These are phyloP conservation scores for Nasonia longicornis DNA, from an alignment of 1,140 invertebrate species.

Conservation along the genomic window DNA sequence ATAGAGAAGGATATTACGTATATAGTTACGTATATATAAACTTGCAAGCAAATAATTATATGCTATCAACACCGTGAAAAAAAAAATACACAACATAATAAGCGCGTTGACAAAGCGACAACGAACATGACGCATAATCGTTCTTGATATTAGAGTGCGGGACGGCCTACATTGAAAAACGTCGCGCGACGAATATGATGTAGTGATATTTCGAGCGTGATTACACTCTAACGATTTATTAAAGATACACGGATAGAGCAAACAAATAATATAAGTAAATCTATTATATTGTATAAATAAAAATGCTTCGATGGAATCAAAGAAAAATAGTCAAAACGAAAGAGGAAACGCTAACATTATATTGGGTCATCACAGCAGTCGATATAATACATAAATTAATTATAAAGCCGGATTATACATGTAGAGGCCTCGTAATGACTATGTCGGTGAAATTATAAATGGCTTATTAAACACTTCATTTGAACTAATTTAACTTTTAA, in stretches of 20 bases:
- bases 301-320: constrained; percentile 14
- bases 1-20: background rate
- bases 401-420: background rate
- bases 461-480: background rate
- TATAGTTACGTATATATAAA: background rate
- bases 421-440: background rate
- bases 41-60: background rate
- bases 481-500: background rate
- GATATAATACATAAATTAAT: background rate
- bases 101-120: constrained; percentile 3
- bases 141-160: constrained; percentile 11
- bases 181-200: background rate
- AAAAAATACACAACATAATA: background rate
- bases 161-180: constrained; percentile 26
- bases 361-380: background rate
- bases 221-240: background rate
- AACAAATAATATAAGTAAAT: constrained; percentile 10
- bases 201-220: constrained; percentile 25
- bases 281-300: background rate
- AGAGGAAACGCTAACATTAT: background rate
- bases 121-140: constrained; percentile 18
- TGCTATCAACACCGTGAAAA: background rate
- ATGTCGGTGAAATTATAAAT: background rate
- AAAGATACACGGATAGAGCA: background rate
- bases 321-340: constrained; percentile 6